Base-by-base conservation (phyloP, 1,140 invertebrate genomes). In the Triops cancriformis region DNA sequence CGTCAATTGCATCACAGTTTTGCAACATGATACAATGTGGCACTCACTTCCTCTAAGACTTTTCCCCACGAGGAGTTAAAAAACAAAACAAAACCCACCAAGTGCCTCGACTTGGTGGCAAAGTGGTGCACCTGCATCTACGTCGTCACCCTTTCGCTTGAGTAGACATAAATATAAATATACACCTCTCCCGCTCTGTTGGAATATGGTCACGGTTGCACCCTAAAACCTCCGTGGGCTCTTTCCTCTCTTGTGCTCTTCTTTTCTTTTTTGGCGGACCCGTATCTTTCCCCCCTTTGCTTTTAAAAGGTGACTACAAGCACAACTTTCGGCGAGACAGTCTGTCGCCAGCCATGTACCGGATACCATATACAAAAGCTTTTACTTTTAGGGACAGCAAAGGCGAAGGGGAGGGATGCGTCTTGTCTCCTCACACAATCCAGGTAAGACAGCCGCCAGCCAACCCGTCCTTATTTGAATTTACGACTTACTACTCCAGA, bases 301-400 rank as follows among this genome's bases (percentile, higher is more conserved):
- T 64, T 64, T 64, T 64, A 64, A 64, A 64, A 64, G 51, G 51
- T 64, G 51, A 64, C 51, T 64, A 64, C 51, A 64, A 64, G 51
- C 23, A 64, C 14, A 64, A 64, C 51, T 64, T 64, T 64, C 51
- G 51, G 51, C 14, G 51, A 64, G 51, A 64, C 51, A 64, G 51
- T 64, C 51, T 64, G 51, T 64, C 51, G 51, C 51, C 51, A 64
- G 51, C 14, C 51, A 64, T 64, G 51, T 64, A 64, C 51, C 51
- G 51, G 10, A 64, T 64, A 64, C 23, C 18, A 23, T 64, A 64
- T 7, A 64, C 51, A 64, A 64, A 64, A 64, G 10, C 51, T 64
- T 64, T 64, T 64, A 64, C 51, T 64, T 64, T 64, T 64, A 23
- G 51, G 51, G 14, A n/a, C 23, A n/a, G 23, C 10, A 23, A 64